These are phyloP conservation scores for Sphecodes monilicornis DNA, from an alignment of 2,888 invertebrate species.

Conservation along the genomic window DNA sequence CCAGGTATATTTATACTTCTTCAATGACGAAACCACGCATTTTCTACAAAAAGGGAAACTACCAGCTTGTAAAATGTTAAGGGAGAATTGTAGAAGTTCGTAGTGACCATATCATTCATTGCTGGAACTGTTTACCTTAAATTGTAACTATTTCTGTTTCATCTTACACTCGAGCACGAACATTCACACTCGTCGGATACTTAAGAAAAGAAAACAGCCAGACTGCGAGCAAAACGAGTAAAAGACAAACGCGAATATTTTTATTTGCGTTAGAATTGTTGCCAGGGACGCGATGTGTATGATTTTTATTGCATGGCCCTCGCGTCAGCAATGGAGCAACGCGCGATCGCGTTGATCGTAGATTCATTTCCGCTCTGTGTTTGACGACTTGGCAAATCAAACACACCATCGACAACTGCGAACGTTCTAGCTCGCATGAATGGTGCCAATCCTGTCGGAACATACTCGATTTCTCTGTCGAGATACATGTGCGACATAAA, in stretches of 20 bases:
- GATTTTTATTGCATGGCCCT: not conserved
- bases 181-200: not conserved
- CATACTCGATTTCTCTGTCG: slow-evolving; percentile 30
- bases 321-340: slow-evolving; percentile 17
- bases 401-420: slow-evolving; percentile 39
- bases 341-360: slow-evolving; percentile 36
- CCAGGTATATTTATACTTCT: too few species aligned
- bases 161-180: too few species aligned
- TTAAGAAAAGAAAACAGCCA: not conserved
- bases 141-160: too few species aligned
- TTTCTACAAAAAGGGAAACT: too few species aligned
- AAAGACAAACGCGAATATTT: not conserved
- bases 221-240: not conserved
- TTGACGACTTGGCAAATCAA: slow-evolving; percentile 46
- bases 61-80: too few species aligned
- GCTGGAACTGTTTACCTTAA: too few species aligned
- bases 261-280: not conserved
- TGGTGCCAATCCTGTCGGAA: slow-evolving; percentile 24
- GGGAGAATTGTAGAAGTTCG: too few species aligned
- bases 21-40: too few species aligned
- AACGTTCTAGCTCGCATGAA: slow-evolving; percentile 13
- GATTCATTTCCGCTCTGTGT: slow-evolving; percentile 46
- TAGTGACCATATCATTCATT: too few species aligned
- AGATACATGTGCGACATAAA: not conserved
- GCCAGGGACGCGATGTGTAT: not conserved